phyloP scores from a whole-genome alignment of 2,888 invertebrate genomes.

The Sinhomidia bicolor region DNA sequence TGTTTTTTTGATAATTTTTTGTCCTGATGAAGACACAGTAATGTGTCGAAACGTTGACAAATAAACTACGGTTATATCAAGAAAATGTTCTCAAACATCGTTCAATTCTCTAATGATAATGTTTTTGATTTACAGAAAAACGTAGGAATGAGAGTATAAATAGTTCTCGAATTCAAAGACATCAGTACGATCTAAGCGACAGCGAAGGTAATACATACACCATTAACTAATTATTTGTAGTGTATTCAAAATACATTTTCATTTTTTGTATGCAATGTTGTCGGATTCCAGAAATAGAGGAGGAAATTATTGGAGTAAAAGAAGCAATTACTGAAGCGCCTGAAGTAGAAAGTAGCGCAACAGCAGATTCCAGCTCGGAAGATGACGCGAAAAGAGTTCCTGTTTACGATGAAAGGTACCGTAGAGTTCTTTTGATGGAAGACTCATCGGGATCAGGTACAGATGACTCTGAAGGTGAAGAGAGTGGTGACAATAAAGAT shows the following conservation, averaged over 20 bases:
- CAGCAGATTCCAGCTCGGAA: background rate
- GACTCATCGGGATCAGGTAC: background rate
- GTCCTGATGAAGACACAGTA: no score
- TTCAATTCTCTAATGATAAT: no score
- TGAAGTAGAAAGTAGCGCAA: background rate
- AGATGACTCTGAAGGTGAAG: slow-evolving; percentile 13
- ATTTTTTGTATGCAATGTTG: no score
- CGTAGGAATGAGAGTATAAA: background rate
- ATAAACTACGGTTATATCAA: no score
- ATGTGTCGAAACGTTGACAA: no score
- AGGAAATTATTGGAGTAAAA: background rate
- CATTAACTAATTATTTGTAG: no score
- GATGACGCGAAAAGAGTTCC: background rate
- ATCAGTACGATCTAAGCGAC: slow-evolving; percentile 23
- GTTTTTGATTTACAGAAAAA: background rate
- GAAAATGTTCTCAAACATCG: no score
- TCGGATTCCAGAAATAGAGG: background rate
- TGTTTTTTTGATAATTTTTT: no score
- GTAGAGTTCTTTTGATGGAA: background rate
- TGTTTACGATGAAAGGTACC: background rate
- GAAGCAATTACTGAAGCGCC: background rate
- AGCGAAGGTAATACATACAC: slow-evolving; percentile 53
- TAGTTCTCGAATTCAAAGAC: slow-evolving; percentile 49
- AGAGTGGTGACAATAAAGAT: background rate
- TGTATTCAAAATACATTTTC: no score